Evolutionary conservation across 2,888 invertebrate species (phyloP).

Genomic region (Lamellibrachia satsuma): DNA sequence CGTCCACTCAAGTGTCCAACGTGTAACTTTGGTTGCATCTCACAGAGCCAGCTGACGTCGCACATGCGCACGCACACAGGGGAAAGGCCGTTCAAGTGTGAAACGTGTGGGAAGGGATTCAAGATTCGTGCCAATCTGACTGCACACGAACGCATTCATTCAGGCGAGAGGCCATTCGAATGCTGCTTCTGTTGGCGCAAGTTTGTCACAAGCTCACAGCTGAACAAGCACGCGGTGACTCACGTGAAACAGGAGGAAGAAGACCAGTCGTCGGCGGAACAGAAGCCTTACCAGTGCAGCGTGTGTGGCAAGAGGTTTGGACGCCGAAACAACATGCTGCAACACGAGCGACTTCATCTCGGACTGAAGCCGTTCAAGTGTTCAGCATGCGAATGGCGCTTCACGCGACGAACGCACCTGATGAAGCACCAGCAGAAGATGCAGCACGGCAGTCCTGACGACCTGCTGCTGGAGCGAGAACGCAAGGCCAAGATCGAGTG

Average conservation of each 20-base stretch:
- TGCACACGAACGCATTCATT: background rate
- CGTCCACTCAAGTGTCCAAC: slow-evolving; percentile 18
- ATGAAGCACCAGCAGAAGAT: background rate
- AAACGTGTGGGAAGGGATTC: slow-evolving; percentile 18
- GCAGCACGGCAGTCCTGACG: background rate
- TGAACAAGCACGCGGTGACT: background rate
- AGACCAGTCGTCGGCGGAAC: background rate
- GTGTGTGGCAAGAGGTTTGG: slow-evolving; percentile 3
- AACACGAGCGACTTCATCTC: background rate
- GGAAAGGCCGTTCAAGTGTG: slow-evolving; percentile 22
- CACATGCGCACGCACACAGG: slow-evolving; percentile 25
- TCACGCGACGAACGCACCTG: background rate
- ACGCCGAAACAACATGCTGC: background rate
- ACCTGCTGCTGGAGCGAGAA: background rate
- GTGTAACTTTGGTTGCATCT: background rate
- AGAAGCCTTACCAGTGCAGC: background rate
- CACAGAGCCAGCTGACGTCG: background rate
- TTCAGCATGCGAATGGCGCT: background rate
- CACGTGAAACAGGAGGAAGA: slow-evolving; percentile 12
- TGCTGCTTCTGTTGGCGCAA: background rate
- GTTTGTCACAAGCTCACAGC: slow-evolving; percentile 4
- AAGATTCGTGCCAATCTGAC: background rate
- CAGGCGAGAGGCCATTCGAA: background rate
- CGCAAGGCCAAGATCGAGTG: slow-evolving; percentile 12
- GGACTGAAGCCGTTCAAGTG: background rate